Percentiles rank a stretch among this genome's conserved stretches.
These are phyloP conservation scores for Malurus elegans DNA, from an alignment of 2,113 vertebrate genomes.

Conservation along the genomic window DNA sequence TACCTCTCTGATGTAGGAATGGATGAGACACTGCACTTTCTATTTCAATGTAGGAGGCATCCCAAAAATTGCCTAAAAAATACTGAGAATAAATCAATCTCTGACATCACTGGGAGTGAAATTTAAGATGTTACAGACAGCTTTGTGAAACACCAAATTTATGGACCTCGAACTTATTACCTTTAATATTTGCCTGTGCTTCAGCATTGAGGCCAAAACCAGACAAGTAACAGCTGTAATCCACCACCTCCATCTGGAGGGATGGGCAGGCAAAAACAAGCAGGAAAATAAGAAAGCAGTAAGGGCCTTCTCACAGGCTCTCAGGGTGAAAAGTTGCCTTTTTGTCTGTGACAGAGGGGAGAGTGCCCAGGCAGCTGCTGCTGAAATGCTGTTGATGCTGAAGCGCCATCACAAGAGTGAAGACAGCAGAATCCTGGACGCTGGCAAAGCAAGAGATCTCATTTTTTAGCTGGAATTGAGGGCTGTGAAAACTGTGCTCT, in stretches of 20 bases:
- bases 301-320: not conserved
- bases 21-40: not conserved
- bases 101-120: not conserved
- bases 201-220: not conserved
- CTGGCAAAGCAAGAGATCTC: not conserved
- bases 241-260: not conserved
- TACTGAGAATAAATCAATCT: not conserved
- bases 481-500: not conserved
- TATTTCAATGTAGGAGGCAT: not conserved
- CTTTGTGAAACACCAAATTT: not conserved
- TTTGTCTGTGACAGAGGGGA: not conserved
- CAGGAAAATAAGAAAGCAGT: not conserved
- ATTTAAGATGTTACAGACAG: not conserved
- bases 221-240: not conserved
- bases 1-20: not conserved
- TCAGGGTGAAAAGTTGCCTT: not conserved
- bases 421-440: not conserved
- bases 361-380: not conserved
- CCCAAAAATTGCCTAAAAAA: not conserved
- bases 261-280: not conserved
- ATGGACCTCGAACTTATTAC: not conserved
- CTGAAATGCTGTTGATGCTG: not conserved
- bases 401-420: not conserved
- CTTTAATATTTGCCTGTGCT: not conserved
- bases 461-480: not conserved